Conservation (phyloP, 2,113 vertebrate species). For the Gnathonemus longibarbis region DNA sequence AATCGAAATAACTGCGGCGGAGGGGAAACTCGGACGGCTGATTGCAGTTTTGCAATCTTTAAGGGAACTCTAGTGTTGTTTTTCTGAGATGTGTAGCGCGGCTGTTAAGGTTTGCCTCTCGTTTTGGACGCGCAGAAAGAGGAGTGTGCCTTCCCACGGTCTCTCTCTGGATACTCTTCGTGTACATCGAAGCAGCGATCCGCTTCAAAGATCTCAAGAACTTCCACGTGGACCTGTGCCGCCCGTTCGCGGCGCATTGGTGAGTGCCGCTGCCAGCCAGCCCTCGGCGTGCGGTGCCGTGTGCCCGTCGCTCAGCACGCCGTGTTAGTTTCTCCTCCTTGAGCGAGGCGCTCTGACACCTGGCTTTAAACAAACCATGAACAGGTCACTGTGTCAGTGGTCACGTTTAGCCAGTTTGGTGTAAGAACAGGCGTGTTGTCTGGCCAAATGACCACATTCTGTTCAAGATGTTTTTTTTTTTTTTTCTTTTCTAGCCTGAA, state of each 20-base stretch:
- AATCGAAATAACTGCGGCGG: not conserved
- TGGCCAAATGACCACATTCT: not conserved
- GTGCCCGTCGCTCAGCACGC: not conserved
- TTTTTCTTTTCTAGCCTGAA: not conserved
- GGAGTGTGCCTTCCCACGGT: conserved; percentile 96
- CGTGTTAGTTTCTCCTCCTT: not conserved
- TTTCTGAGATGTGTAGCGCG: not conserved
- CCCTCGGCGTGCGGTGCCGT: not conserved
- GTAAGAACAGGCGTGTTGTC: not conserved
- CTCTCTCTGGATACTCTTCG: conserved; percentile 96
- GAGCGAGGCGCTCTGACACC: not conserved
- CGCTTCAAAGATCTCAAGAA: conserved; percentile 99
- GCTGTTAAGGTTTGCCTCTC: not conserved
- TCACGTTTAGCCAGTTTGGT: not conserved
- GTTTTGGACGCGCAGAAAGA: conserved; percentile 64
- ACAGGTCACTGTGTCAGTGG: not conserved
- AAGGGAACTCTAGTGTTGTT: not conserved
- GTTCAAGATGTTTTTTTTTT: too few relatives aligned
- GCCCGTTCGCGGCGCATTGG: conserved; percentile 97
- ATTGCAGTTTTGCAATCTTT: not conserved
- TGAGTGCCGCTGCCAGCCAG: conserved; percentile 29
- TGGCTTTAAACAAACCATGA: not conserved
- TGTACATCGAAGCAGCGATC: conserved; percentile 98
- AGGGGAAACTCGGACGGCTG: not conserved
- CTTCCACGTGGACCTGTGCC: conserved; percentile 95